phyloP scores from a whole-genome alignment of 2,888 invertebrate species.

The Lymantria monacha region DNA sequence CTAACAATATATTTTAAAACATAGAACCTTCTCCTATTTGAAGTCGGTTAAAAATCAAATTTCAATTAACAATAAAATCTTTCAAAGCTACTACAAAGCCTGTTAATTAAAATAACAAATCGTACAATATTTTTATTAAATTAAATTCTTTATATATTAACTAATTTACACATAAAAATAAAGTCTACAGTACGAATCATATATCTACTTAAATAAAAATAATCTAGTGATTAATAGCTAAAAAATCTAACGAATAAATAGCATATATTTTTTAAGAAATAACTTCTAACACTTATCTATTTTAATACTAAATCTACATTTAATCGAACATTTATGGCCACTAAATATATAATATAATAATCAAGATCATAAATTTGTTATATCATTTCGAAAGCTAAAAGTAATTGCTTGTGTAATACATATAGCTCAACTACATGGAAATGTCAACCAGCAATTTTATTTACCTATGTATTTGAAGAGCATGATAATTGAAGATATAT shows the following conservation, averaged over 20 bases:
- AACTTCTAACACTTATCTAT: conserved; percentile 67
- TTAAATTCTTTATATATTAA: conserved; percentile 2
- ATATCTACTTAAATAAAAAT: conserved; percentile 1
- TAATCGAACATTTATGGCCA: conserved; percentile 63
- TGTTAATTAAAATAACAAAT: conserved; percentile 23
- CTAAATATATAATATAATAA: conserved; percentile 40
- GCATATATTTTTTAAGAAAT: conserved; percentile 48
- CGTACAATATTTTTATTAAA: conserved; percentile 4
- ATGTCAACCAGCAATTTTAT: conserved; percentile 22
- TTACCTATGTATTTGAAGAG: conserved; percentile 5
- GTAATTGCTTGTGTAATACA: conserved; percentile 24
- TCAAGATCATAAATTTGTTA: conserved; percentile 35
- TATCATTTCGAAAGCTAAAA: conserved; percentile 34
- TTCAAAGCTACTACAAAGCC: conserved; percentile 27
- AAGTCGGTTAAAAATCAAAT: too few relatives aligned
- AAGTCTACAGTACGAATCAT: not conserved
- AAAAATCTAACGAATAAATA: conserved; percentile 35
- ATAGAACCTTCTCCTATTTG: too few relatives aligned
- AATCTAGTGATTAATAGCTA: conserved; percentile 23
- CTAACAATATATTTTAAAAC: conserved; percentile 50
- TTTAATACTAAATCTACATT: conserved; percentile 59
- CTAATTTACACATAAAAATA: not conserved
- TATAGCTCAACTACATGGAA: conserved; percentile 26
- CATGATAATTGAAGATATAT: conserved; percentile 29
- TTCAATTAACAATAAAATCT: conserved; percentile 39